Base-by-base conservation (phyloP, 2,797 vertebrate genomes). In the Scolopax rusticola region DNA sequence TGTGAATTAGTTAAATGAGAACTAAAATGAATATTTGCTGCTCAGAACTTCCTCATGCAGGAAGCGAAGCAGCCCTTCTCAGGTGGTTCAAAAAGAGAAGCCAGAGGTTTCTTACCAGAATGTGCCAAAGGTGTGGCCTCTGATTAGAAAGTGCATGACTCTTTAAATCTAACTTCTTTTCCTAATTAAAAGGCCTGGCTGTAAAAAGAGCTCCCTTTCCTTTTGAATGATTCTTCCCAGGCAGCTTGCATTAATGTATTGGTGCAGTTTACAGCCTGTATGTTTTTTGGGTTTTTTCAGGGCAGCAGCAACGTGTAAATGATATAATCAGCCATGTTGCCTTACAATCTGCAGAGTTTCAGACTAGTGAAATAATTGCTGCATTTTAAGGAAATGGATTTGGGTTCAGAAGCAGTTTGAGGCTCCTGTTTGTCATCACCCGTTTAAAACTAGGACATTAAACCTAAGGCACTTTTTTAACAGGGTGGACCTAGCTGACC, bases 321-420 rank as follows among this genome's bases (percentile, higher is more conserved):
- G 2, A 8, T 65, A 11, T 1, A 20, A 21, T 63, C 21, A 11
- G 51, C 24, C 36, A 63, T 0, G 1, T 43, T 82, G 32, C 5
- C 1, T 53, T 61, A n/a, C 13, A 54, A 30, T 64, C 61, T 57
- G 16, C 25, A 56, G 54, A 75, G 59, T 50, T 88, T 81, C 19
- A 79, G 20, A 41, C 8, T 64, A 43, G 11, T 67, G 60, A 88
- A 88, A 27, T 63, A 78, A 65, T 54, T 73, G 17, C 17, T 40
- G 1, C 3, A 1, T 15, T 21, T 48, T 48, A 57, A 77, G 50
- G 30, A 73, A 63, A 17, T 67, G 0, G 18, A 41, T 89, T 76
- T 56, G 59, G 15, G 24, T 79, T 90, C 70, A 69, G 32, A 17
- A 28, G 19, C 6, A 20, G 27, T 57, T 57, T 43, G 38, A 86